Base-by-base conservation (phyloP, 2,797 vertebrate genomes). In the Cyclura pinguis region DNA sequence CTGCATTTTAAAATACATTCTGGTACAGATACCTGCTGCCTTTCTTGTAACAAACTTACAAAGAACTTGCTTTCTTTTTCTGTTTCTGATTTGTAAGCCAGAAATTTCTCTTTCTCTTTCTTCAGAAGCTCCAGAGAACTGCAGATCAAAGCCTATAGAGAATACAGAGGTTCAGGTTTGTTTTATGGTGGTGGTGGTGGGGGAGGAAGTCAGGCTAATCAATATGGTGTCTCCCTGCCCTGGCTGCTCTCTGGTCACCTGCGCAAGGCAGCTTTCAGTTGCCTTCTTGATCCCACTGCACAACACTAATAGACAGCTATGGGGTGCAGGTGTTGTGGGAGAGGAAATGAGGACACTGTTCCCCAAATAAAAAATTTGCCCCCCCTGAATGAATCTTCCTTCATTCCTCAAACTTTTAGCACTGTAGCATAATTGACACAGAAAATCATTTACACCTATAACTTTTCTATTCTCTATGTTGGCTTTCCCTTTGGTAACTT, bases 81-180 rank as follows among this genome's bases (percentile, higher is more conserved):
- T 0, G 92, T 64, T 0, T 78, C 89, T 64, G 90, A 92, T 77
- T 95, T 95, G 88, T 94, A 96, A 20, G 94, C 86, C 87, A 96
- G 73, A 0, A 93, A 94, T 0, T 96, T 95, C 57, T 93, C 93
- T 92, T 95, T 93, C 50, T 96, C 94, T 67, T 94, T 93, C 93
- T 84, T 96, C 8, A 94, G 84, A 16, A 90, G 92, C 83, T 93
- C 93, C 24, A 96, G 89, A 0, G 88, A 74, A 29, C 81, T 87
- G 27, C 95, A 92, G 92, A 97, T 93, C 82, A 95, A 90, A 0
- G 87, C 94, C 97, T 97, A 27, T 0, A 2, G 62, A 16, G 12
- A 27, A 12, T 80, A 0, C 2, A 13, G 50, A 24, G 14, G 12
- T 18, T 42, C 4, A 29, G 24, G 32, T 32, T 59, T 10, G 24